A percentile compares a stretch with the other conserved stretches of the same genome.
These are phyloP conservation scores for Brachionus paranguensis DNA, from an alignment of 1,140 invertebrate genomes.

Conservation along the genomic window DNA sequence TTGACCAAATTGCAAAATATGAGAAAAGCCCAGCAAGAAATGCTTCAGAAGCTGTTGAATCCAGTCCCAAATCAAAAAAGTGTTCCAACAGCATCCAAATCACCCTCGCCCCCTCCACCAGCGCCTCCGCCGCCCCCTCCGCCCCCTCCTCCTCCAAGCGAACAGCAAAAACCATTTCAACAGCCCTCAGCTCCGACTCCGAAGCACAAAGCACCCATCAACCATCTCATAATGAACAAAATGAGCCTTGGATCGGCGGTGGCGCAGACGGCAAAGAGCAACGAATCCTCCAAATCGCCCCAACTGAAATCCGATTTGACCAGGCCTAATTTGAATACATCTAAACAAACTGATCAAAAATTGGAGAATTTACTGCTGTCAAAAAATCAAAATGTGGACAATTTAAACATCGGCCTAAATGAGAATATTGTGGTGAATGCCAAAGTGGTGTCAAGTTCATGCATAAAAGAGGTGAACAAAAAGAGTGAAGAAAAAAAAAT, in stretches of 20 bases:
- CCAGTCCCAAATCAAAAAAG: not conserved
- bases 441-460: not conserved
- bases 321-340: constrained; percentile 20
- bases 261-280: not conserved
- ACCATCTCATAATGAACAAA: not conserved
- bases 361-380: not conserved
- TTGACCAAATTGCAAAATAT: constrained; percentile 4
- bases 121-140: not conserved
- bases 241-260: not conserved
- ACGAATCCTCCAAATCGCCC: not conserved
- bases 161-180: not conserved
- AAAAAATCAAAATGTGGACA: not conserved
- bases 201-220: not conserved
- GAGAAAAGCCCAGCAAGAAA: constrained; percentile 14
- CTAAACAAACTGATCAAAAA: not conserved
- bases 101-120: not conserved
- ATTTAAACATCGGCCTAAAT: not conserved
- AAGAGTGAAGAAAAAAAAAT: not conserved
- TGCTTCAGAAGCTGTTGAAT: constrained; percentile 19
- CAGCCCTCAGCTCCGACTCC: not conserved
- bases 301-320: not conserved
- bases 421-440: constrained; percentile 14
- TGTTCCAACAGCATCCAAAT: not conserved
- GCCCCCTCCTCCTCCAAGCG: not conserved
- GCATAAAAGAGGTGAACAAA: not conserved